Evolutionary conservation across 2,797 vertebrate genomes (phyloP).

Genomic region (Tapirus indicus): DNA sequence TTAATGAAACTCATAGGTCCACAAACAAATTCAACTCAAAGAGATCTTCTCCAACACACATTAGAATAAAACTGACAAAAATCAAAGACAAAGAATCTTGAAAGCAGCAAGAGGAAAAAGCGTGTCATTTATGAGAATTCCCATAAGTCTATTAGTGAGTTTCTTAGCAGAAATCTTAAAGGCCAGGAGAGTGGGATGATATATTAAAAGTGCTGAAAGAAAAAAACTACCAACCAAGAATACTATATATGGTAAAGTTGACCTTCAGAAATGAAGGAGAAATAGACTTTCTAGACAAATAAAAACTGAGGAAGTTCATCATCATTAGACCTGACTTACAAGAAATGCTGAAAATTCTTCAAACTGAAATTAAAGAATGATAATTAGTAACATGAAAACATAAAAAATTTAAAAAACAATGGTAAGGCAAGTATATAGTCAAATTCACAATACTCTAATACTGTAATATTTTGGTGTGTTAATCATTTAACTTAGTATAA

Average conservation of each 20-base stretch:
- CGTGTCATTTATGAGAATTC: no score
- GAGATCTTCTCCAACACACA: no score
- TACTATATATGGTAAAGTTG: background rate
- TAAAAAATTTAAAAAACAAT: no score
- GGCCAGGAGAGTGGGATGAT: background rate
- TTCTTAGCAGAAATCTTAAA: background rate
- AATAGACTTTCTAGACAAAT: background rate
- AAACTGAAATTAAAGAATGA: no score
- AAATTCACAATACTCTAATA: no score
- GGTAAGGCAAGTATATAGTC: no score
- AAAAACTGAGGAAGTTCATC: background rate
- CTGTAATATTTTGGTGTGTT: no score
- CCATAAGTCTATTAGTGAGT: no score
- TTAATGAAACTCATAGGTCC: background rate
- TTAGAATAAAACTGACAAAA: background rate
- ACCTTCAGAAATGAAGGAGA: background rate
- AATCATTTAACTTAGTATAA: no score
- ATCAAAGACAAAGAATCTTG: background rate
- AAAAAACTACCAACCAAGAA: background rate
- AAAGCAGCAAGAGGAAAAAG: background rate
- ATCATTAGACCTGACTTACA: background rate
- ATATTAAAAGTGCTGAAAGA: background rate
- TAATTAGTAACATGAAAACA: background rate
- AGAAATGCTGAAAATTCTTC: background rate
- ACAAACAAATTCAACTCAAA: no score